Evolutionary conservation across 1,140 invertebrate species (phyloP).

Genomic region (Leptinotarsa undecemlineata): DNA sequence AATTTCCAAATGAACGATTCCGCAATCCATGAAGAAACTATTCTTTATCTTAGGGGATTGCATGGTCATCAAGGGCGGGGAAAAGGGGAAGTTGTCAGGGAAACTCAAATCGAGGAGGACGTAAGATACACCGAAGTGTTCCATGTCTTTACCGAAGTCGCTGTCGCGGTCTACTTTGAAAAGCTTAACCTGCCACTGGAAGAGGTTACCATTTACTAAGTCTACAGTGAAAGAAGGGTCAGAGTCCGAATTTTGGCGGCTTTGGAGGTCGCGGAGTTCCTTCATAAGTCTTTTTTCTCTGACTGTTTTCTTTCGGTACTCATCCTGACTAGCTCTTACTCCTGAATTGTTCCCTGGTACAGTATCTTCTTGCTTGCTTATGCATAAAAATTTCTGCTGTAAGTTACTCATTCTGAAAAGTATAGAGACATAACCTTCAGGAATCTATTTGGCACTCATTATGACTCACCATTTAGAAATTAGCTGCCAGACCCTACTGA

Average conservation of each 20-base stretch:
- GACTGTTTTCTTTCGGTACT: constrained; percentile 62
- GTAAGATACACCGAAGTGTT: constrained; percentile 73
- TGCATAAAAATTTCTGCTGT: no score
- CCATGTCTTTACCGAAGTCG: constrained; percentile 76
- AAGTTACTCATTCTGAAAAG: no score
- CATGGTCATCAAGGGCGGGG: constrained; percentile 92
- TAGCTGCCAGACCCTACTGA: no score
- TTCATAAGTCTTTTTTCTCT: constrained; percentile 86
- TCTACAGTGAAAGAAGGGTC: constrained; percentile 86
- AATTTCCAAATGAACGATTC: constrained; percentile 95
- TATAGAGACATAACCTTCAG: no score
- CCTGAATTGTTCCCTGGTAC: no score
- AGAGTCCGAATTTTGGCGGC: constrained; percentile 64
- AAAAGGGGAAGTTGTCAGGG: constrained; percentile 91
- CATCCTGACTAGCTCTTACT: constrained; percentile 33
- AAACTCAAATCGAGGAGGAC: constrained; percentile 83
- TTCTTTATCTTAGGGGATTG: constrained; percentile 90
- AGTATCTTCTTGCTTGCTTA: no score
- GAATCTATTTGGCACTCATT: no score
- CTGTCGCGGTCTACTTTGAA: constrained; percentile 82
- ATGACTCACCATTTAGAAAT: no score
- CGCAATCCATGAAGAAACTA: constrained; percentile 93
- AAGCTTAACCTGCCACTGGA: constrained; percentile 90
- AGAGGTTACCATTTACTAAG: constrained; percentile 89
- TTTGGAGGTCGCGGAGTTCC: constrained; percentile 85